Percentiles rank a stretch among this genome's conserved stretches.
Conservation (phyloP, 2,797 vertebrate species). For the Pachyuromys duprasi region DNA sequence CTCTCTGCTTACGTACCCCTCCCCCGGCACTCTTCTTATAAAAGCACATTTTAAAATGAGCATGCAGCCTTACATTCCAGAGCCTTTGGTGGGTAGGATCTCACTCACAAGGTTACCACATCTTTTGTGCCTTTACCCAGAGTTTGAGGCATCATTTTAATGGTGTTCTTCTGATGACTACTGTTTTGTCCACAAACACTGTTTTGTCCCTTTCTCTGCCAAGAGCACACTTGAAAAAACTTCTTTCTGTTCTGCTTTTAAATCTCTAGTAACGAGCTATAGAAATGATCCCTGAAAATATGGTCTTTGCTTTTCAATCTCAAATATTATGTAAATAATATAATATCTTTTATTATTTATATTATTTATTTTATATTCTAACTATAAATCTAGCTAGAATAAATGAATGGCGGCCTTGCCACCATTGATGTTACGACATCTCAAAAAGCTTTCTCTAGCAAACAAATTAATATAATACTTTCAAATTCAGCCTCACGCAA, state of each 20-base stretch:
- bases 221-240: background rate
- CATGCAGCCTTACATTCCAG: no score
- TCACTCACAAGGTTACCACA: background rate
- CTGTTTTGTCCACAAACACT: background rate
- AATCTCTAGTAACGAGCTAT: no score
- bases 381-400: background rate
- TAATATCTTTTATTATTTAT: no score
- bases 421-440: background rate
- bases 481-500: background rate
- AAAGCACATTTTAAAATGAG: background rate
- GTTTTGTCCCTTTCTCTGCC: background rate
- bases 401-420: background rate
- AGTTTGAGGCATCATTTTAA: background rate
- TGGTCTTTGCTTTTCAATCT: no score
- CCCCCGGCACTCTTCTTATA: background rate
- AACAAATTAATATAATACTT: background rate
- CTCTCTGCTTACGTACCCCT: background rate
- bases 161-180: background rate
- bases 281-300: no score
- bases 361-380: no score
- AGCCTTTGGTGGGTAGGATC: no score
- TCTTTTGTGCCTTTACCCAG: background rate
- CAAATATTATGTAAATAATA: no score
- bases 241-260: background rate
- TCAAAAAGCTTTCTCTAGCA: background rate